Base-by-base conservation (phyloP, 2,888 invertebrate genomes). In the Apotomis capreana region DNA sequence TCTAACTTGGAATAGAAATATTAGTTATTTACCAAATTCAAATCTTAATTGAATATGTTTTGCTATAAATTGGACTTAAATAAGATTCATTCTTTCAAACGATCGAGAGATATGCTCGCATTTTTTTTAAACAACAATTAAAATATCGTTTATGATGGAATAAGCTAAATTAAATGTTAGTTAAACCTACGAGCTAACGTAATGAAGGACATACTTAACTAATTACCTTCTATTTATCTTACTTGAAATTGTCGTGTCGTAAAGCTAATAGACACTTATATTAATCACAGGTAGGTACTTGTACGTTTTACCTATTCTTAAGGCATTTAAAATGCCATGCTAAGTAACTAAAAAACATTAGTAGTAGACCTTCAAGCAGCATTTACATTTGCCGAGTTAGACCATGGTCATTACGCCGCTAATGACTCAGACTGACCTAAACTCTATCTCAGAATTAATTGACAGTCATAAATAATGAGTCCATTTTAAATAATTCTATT, bases 381-480 rank as follows among this genome's bases (percentile, higher is more conserved):
- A 81, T 80, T 81, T 81, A 76, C 78, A 80, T 80, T 78, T 81
- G 78, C 76, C 78, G 78, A 68, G 77, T 74, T 77, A 77, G 58
- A 49, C 36, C 57, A 57, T 61, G 51, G 67, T 60, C 54, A 71
- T 64, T 71, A 67, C 62, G 60, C 54, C 54, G 37, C 57, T 71
- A 70, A 68, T 67, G 73, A 72, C 72, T 72, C 72, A 67, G 73
- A 52, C 62, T 71, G 73, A 72, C 75, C 75, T 72, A n/a, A n/a
- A 71, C 71, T 65, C 46, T 68, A 60, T 62, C 63, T 68, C 72
- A 69, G 76, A 80, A 78, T 81, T 83, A 83, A 86, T 86, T 81
- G 82, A 79, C 75, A 74, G 68, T 76, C 70, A 82, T 85, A 83
- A 84, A 80, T 82, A 79, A 78, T 76, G 73, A 79, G 77, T 78